A percentile compares a stretch with the other conserved stretches of the same genome.
These are phyloP conservation scores for Himalopsyche phryganea DNA, from an alignment of 1,140 invertebrate species.

Conservation along the genomic window DNA sequence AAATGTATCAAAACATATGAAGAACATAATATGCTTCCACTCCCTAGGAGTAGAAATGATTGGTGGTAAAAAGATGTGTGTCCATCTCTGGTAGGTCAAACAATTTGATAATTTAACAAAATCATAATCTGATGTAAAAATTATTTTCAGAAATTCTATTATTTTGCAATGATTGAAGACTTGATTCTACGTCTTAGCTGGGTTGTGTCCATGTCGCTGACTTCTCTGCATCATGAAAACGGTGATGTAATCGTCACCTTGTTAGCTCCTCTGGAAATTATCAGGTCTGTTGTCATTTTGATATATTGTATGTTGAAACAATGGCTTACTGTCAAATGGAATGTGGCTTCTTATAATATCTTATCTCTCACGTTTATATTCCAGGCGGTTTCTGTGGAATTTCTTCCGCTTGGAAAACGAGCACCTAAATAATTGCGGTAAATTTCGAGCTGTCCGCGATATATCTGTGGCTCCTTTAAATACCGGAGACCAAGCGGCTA, in stretches of 20 bases:
- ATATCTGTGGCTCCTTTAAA: slow-evolving; percentile 97
- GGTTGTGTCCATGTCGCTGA: slow-evolving; percentile 82
- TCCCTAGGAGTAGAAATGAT: too few species aligned
- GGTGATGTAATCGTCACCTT: slow-evolving; percentile 86
- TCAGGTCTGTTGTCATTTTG: too few species aligned
- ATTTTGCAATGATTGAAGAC: slow-evolving; percentile 96
- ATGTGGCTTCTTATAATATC: too few species aligned
- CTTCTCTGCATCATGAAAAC: slow-evolving; percentile 75
- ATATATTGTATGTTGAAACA: too few species aligned
- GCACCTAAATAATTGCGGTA: slow-evolving; percentile 99
- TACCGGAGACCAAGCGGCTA: slow-evolving; percentile 85
- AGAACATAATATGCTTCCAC: too few species aligned
- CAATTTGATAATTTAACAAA: too few species aligned
- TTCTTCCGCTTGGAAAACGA: slow-evolving; percentile 99
- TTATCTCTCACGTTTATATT: too few species aligned
- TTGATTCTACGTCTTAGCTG: slow-evolving; percentile 90
- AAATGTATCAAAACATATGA: too few species aligned
- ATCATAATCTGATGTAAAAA: too few species aligned
- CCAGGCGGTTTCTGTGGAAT: slow-evolving; percentile 97
- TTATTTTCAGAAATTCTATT: slow-evolving; percentile 82
- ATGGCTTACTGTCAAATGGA: too few species aligned
- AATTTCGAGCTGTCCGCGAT: slow-evolving; percentile 96
- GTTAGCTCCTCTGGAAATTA: slow-evolving; percentile 90
- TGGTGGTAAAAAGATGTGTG: too few species aligned
- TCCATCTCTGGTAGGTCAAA: too few species aligned